Evolutionary conservation across 2,113 vertebrate species (phyloP), one percentile per base, ranked within the genome.

Genomic region (Misgurnus mizolepis): DNA sequence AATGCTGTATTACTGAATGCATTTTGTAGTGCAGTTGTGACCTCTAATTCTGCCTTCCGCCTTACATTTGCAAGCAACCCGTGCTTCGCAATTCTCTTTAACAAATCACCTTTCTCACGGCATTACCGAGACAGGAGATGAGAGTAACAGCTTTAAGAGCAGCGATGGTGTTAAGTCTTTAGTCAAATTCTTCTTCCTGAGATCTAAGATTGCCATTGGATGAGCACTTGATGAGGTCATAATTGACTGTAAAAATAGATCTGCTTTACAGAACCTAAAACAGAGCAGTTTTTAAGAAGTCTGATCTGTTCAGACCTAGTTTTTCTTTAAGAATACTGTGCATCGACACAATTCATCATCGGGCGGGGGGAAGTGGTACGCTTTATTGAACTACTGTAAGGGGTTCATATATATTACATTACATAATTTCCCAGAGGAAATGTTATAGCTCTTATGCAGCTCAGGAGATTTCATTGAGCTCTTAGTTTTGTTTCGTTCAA

Each of bases 261-360:
- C 10, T 56, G 7, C 6, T 5, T 17, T 17, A 55, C 40, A 49
- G 15, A 15, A 79, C 45, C 39, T 18, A 41, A 8, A 18, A 89
- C 80, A 83, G 83, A 88, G 84, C 79, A 72, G 67, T 80, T 82
- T 82, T 80, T 41, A 68, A 70, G 84, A 87, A 89, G 89, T 91
- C 89, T 88, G 89, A 89, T 91, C 86, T 81, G 72, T 80, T 69
- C 83, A 65, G 87, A 81, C 79, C 71, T 0, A 64, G 84, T 88
- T 84, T 86, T 89, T 86, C 27, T 87, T 82, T 87, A 89, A 88
- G 88, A 89, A 85, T 82, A 83, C 76, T 82, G 78, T 78, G 85
- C 89, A 90, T 88, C 90, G 90, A 88, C 89, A 88, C 90, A 85
- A 93, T 94, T 93, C 89, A 92, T 93, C 92, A 93, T 86, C 78